Evolutionary conservation across 1,140 invertebrate genomes (phyloP), one percentile per base, ranked within the genome.

Genomic region (Mactra quadrangularis): DNA sequence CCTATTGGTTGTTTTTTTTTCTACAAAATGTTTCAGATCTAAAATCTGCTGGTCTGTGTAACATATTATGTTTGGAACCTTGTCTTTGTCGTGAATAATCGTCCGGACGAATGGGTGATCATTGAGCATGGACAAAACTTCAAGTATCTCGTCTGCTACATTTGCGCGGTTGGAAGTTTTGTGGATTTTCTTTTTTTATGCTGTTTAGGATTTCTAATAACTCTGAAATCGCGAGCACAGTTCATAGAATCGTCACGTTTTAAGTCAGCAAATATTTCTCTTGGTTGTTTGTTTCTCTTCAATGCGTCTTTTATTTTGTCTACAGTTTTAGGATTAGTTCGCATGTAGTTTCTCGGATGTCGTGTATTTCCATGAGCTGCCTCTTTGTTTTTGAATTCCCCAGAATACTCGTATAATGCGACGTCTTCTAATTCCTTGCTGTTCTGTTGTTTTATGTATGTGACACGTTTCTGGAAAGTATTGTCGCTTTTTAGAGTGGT

Each of bases 1-100:
- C 70, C 70, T 1, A 72, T 57, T 6, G 70, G 70, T 27, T 33
- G 52, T 72, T 25, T 25, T n/a, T 0, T 72, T 35, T 38, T 6
- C 15, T n/a, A 72, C 22, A 22, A 72, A 57, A 4, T 72, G 27
- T 55, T 41, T 72, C 17, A 72, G n/a, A 19, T 72, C 52, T 55
- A n/a, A 33, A 19, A 72, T 72, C 47, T 68, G 64, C 31, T 68
- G 41, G 1, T 68, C 15, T 50, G 64, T 68, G 29, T 68, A 68
- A 17, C 64, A 50, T 45, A 66, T 66, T 4, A 66, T 47, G 0
- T 33, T 45, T 9, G 62, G 25, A 11, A 62, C 15, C 33, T 7
- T 41, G 33, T 62, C 59, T 62, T 62, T 62, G 22, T 29, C 25
- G 17, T 50, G 66, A 15, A 70, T 50, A 3, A 70, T 11, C 7